Conservation (phyloP, 2,113 vertebrate species). For the Macrotis lagotis region DNA sequence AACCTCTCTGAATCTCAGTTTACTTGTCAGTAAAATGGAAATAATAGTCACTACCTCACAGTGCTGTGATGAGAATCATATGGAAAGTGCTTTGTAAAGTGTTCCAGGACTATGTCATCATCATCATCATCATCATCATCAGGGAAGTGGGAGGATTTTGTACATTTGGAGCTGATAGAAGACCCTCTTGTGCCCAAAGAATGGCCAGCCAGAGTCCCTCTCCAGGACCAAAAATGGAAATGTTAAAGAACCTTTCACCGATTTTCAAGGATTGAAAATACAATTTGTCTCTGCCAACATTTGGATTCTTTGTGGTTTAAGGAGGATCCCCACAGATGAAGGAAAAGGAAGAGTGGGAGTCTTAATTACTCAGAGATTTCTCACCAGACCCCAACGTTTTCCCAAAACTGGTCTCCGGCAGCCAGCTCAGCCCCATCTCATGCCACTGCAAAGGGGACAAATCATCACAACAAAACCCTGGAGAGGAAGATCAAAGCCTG, state of each 20-base stretch:
- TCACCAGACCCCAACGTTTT: neutral
- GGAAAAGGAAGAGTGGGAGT: neutral
- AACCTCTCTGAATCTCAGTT: neutral
- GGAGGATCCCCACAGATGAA: fast-evolving
- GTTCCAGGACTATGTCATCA: fast-evolving
- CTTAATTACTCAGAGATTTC: conserved; percentile 25
- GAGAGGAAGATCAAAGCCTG: conserved; percentile 43
- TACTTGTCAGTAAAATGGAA: neutral
- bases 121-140: neutral
- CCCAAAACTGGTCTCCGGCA: conserved; percentile 47
- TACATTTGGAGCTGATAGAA: neutral
- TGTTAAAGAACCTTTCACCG: neutral
- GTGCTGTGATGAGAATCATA: neutral
- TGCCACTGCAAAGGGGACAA: conserved; percentile 9
- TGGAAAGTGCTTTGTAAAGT: neutral
- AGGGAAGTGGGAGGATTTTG: no score
- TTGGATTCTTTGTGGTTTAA: neutral
- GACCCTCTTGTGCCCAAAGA: neutral
- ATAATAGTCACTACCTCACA: neutral
- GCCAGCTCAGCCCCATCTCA: conserved; percentile 12
- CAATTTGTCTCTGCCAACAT: fast-evolving
- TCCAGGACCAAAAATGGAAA: neutral
- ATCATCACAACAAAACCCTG: conserved; percentile 27
- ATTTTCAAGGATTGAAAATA: neutral
- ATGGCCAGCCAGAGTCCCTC: fast-evolving